Evolutionary conservation across 2,113 vertebrate species (phyloP).

Genomic region (Dryoscopus gambensis): DNA sequence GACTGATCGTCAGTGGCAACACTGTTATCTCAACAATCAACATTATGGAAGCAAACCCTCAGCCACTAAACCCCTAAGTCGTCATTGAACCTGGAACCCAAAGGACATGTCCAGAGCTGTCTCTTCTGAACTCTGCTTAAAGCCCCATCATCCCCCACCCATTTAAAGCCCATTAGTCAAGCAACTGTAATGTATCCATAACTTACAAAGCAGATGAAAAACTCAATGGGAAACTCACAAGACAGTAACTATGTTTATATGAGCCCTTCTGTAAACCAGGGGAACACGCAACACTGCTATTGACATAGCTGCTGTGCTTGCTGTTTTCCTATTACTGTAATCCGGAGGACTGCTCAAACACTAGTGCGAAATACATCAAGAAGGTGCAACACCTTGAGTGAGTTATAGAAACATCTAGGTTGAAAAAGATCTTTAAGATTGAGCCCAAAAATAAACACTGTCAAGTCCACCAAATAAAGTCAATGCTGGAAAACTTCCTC

Average conservation of each 20-base stretch:
- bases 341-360: background rate
- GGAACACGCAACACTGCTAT: background rate
- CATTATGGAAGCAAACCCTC: background rate
- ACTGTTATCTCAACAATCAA: background rate
- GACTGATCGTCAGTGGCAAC: background rate
- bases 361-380: background rate
- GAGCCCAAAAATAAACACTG: background rate
- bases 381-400: background rate
- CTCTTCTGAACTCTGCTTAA: background rate
- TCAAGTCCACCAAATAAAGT: background rate
- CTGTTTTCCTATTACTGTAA: background rate
- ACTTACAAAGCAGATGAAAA: background rate
- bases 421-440: background rate
- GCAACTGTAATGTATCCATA: background rate
- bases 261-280: background rate
- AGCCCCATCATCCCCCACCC: background rate
- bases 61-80: background rate
- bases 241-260: background rate
- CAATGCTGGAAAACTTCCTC: background rate
- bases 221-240: background rate
- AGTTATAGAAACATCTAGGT: background rate
- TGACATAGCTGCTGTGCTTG: rapidly evolving
- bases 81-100: background rate
- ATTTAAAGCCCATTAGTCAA: background rate
- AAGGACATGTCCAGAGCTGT: background rate